phyloP scores from a whole-genome alignment of 2,888 invertebrate genomes.

The Dynastes grantii region DNA sequence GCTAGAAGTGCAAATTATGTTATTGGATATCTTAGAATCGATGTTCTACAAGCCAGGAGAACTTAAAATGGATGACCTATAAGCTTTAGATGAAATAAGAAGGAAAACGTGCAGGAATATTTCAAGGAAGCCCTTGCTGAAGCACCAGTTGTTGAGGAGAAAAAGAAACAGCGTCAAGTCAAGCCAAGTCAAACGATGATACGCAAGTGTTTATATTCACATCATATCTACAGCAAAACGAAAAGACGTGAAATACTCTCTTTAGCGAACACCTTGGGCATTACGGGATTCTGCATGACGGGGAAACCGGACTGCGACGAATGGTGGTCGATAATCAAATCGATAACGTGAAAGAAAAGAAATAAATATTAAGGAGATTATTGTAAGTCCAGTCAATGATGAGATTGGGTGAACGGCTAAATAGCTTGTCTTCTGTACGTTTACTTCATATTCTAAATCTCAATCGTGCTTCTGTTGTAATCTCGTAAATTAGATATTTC shows the following conservation, averaged over 20 bases:
- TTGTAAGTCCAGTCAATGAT: too few species aligned
- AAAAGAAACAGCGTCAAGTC: slow-evolving; percentile 42
- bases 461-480: too few species aligned
- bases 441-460: too few species aligned
- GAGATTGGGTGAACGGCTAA: too few species aligned
- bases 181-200: slow-evolving; percentile 67
- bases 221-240: slow-evolving; percentile 92
- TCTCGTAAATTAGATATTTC: too few species aligned
- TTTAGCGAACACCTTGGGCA: slow-evolving; percentile 79
- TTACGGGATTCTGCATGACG: slow-evolving; percentile 90
- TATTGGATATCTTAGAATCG: slow-evolving; percentile 85
- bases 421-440: too few species aligned
- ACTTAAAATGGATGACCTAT: slow-evolving; percentile 77
- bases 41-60: slow-evolving; percentile 87
- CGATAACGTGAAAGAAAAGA: slow-evolving; percentile 88
- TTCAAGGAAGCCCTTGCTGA: slow-evolving; percentile 53
- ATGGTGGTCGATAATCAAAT: slow-evolving; percentile 87
- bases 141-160: slow-evolving; percentile 54
- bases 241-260: slow-evolving; percentile 87
- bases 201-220: slow-evolving; percentile 93
- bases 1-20: slow-evolving; percentile 78
- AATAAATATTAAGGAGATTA: too few species aligned
- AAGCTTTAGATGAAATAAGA: slow-evolving; percentile 74
- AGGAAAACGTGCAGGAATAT: slow-evolving; percentile 75
- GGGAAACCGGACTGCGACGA: slow-evolving; percentile 94